phyloP scores from a whole-genome alignment of 2,797 vertebrate genomes.

The Pipistrellus nathusii region DNA sequence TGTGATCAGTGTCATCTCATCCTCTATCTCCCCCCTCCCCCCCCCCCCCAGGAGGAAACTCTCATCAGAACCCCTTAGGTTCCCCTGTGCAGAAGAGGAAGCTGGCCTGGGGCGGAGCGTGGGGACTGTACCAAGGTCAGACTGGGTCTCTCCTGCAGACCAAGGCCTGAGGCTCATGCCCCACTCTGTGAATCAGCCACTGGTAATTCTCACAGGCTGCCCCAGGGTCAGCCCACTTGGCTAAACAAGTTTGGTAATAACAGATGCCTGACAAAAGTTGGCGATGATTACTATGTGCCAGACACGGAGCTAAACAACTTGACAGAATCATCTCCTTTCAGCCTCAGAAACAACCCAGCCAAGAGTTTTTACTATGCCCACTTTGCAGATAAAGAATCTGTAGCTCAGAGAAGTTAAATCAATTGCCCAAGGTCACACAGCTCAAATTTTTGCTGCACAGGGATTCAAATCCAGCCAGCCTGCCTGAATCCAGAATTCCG shows the following conservation, averaged over 20 bases:
- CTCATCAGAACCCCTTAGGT: background rate
- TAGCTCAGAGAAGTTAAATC: constrained; percentile 60
- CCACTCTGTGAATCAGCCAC: background rate
- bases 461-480: constrained; percentile 10
- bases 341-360: background rate
- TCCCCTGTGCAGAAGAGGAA: constrained; percentile 63
- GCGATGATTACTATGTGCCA: background rate
- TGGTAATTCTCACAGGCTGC: background rate
- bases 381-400: background rate
- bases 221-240: background rate
- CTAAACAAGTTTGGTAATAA: constrained; percentile 34
- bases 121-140: constrained; percentile 64
- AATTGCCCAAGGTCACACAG: constrained; percentile 75
- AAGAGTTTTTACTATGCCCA: background rate
- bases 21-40: background rate
- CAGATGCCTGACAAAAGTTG: constrained; percentile 25
- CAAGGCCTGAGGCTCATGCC: background rate
- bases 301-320: background rate
- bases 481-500: background rate
- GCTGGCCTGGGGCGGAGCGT: background rate
- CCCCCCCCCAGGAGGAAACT: constrained; percentile 33
- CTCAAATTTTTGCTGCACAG: background rate
- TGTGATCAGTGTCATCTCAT: background rate
- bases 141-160: background rate
- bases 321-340: background rate